These are phyloP conservation scores for Psittacara wagleri DNA, from an alignment of 2,113 vertebrate genomes.

Conservation along the genomic window DNA sequence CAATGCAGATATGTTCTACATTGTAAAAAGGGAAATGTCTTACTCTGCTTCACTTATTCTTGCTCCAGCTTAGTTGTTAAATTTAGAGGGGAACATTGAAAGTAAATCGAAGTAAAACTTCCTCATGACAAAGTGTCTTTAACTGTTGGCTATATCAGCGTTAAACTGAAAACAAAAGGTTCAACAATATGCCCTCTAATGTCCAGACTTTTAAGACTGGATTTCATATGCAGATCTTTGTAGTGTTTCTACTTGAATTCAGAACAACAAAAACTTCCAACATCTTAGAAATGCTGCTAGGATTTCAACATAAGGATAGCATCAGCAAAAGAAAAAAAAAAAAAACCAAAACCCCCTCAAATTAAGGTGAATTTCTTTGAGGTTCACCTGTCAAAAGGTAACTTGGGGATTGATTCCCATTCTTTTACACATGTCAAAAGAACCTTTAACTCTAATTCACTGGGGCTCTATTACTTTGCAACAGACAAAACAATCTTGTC, in stretches of 20 bases:
- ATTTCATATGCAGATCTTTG: neutral
- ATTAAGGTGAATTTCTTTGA: neutral
- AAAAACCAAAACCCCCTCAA: neutral
- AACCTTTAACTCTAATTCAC: constrained; percentile 12
- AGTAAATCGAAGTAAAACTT: neutral
- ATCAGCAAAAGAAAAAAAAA: neutral
- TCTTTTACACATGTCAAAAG: neutral
- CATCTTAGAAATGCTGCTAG: neutral
- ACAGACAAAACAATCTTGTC: neutral
- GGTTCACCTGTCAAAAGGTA: constrained; percentile 6
- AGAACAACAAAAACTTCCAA: neutral
- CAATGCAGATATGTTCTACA: constrained; percentile 68
- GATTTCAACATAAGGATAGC: neutral
- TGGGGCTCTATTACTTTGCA: constrained; percentile 11
- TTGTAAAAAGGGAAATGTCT: neutral
- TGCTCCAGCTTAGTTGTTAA: constrained; percentile 12
- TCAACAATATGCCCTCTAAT: neutral
- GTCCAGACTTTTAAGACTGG: neutral
- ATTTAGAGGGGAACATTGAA: constrained; percentile 19
- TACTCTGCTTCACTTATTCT: constrained; percentile 32
- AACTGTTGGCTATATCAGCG: neutral
- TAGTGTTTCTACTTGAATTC: neutral
- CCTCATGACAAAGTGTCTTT: neutral
- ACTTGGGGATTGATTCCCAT: neutral
- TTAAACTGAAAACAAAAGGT: neutral